Percentiles rank a stretch among this genome's conserved stretches.
phyloP scores from a whole-genome alignment of 2,113 vertebrate genomes.

The Rhea pennata region DNA sequence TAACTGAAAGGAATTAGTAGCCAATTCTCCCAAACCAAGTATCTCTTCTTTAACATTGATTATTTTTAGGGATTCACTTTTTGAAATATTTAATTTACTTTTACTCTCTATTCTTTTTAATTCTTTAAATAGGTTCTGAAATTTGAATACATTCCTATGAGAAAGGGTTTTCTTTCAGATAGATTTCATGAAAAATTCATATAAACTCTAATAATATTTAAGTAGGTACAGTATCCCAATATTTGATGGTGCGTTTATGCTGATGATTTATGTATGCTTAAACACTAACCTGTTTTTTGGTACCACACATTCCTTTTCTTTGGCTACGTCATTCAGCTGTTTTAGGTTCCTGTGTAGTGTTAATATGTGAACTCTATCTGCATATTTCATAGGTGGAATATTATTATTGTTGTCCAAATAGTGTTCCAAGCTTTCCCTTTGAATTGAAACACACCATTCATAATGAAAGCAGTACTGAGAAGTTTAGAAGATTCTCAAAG shows the following conservation, averaged over 20 bases:
- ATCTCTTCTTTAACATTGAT: not conserved
- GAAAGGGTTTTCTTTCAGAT: not conserved
- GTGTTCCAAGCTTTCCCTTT: conserved; percentile 49
- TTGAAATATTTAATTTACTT: not conserved
- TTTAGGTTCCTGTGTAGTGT: conserved; percentile 73
- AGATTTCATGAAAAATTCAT: not conserved
- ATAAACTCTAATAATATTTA: not conserved
- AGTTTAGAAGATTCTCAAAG: not conserved
- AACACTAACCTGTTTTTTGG: conserved; percentile 79
- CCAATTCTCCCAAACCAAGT: not conserved
- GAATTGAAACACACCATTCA: not conserved
- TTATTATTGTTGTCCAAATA: not conserved
- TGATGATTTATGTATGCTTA: not conserved
- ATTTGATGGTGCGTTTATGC: not conserved
- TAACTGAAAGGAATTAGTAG: not conserved
- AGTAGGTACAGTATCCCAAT: not conserved
- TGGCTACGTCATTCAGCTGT: conserved; percentile 67
- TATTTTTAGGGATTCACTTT: not conserved
- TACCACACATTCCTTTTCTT: conserved; percentile 76
- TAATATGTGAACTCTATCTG: conserved; percentile 59
- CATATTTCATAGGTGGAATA: not conserved
- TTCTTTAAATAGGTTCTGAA: not conserved
- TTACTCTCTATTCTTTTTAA: not conserved
- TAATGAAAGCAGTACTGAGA: not conserved
- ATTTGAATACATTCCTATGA: not conserved